Conservation (phyloP, 2,888 invertebrate genomes). For the Agriotes lineatus region DNA sequence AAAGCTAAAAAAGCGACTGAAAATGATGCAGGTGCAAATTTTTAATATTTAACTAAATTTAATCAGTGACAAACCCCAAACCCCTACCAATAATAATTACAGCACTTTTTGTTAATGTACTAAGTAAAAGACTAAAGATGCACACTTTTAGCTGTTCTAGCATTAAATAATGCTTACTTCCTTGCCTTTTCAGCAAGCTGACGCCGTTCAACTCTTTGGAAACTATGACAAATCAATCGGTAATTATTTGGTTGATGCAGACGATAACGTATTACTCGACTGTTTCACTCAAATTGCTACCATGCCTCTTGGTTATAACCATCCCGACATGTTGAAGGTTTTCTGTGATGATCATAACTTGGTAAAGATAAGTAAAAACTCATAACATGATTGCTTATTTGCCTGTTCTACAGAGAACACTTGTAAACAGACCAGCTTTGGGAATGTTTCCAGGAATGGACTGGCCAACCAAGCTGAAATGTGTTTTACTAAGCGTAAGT, state of each 20-base stretch:
- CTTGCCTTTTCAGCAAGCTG: slow-evolving; percentile 80
- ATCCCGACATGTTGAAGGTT: slow-evolving; percentile 83
- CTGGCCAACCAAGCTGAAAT: slow-evolving; percentile 83
- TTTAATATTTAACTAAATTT: not conserved
- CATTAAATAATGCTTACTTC: no score
- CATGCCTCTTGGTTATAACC: slow-evolving; percentile 93
- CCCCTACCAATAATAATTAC: no score
- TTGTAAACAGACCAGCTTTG: slow-evolving; percentile 95
- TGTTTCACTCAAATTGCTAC: slow-evolving; percentile 94
- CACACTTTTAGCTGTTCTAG: no score
- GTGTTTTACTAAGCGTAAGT: slow-evolving; percentile 77
- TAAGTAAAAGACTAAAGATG: no score
- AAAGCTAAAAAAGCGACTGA: slow-evolving; percentile 72
- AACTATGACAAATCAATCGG: slow-evolving; percentile 94
- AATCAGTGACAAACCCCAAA: no score
- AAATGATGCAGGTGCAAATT: slow-evolving; percentile 71
- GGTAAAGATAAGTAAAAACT: slow-evolving; percentile 65
- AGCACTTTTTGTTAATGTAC: no score
- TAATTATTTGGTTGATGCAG: slow-evolving; percentile 95
- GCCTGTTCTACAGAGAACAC: slow-evolving; percentile 72
- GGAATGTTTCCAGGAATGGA: slow-evolving; percentile 92
- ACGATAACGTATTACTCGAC: slow-evolving; percentile 91
- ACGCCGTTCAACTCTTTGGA: slow-evolving; percentile 87
- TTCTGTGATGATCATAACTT: slow-evolving; percentile 82
- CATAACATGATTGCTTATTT: not conserved